phyloP scores from a whole-genome alignment of 2,797 vertebrate genomes.

The Paguma larvata region DNA sequence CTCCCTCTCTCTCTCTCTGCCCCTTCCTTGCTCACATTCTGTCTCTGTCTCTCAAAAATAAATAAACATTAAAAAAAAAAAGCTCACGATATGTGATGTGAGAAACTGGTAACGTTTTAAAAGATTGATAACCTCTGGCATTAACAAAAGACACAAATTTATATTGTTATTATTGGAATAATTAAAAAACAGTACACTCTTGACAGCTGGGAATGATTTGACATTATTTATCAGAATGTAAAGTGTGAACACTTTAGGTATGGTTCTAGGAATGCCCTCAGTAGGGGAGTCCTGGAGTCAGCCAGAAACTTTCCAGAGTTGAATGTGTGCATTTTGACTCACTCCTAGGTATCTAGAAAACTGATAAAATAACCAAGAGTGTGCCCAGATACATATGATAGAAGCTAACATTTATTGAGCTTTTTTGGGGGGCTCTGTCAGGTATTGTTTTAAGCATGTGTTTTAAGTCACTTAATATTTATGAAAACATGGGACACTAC shows the following conservation, averaged over 20 bases:
- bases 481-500: not conserved
- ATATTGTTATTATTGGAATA: not conserved
- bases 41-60: too few relatives aligned
- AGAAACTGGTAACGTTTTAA: not conserved
- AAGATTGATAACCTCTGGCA: not conserved
- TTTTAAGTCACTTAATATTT: not conserved
- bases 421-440: not conserved
- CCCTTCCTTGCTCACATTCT: too few relatives aligned
- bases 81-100: not conserved
- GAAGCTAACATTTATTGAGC: not conserved
- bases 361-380: too few relatives aligned
- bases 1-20: too few relatives aligned
- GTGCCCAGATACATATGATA: not conserved
- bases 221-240: not conserved
- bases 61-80: not conserved
- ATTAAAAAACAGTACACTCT: not conserved
- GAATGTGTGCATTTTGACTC: not conserved
- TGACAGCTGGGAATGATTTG: not conserved
- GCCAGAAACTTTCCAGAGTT: not conserved
- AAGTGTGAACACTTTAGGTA: not conserved
- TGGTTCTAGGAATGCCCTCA: not conserved
- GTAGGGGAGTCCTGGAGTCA: accelerated
- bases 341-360: not conserved
- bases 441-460: not conserved
- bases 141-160: not conserved